Base-by-base conservation (phyloP, 2,888 invertebrate genomes). In the Bruchidius siliquastri region DNA sequence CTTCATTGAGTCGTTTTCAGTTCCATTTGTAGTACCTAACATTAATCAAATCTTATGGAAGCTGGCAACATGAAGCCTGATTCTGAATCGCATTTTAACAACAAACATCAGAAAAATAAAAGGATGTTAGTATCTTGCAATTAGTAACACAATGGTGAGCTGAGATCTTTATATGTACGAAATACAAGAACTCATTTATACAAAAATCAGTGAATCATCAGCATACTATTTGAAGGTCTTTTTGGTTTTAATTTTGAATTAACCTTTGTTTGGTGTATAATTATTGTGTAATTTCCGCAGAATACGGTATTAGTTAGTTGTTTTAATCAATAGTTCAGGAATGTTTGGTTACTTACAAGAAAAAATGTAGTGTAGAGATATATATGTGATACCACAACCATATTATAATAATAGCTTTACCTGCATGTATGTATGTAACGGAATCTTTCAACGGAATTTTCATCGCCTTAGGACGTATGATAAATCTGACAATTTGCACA, bases 191-290 rank as follows among this genome's bases (percentile, higher is more conserved):
- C 49, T 49, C 49, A 49, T 49, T 49, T 13, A 13, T 13, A 49
- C 49, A 49, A 49, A 49, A 49, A 49, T 49, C 49, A 49, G 49
- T 49, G 49, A 49, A 49, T 49, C 49, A 49, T 49, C 49, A 49
- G 49, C 8, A 13, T 49, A 49, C 6, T 1, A 49, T 49, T 49
- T 49, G 49, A 49, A 49, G 49, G 49, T 49, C 49, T 49, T 49
- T 49, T 49, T 49, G 68, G 69, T 72, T 69, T 68, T 30, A 71
- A 74, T 73, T 75, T 71, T 22, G 66, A 71, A 72, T 69, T 74
- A 73, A 74, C 74, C 72, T 75, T 75, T 71, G 72, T 68, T 72
- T 72, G 18, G 26, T 66, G 69, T 73, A 73, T 74, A 76, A 74
- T 73, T 74, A 73, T 74, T 74, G 72, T 71, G 69, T 72, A 72